Evolutionary conservation across 2,888 invertebrate genomes (phyloP).

Genomic region (Cryptosula pallasiana): DNA sequence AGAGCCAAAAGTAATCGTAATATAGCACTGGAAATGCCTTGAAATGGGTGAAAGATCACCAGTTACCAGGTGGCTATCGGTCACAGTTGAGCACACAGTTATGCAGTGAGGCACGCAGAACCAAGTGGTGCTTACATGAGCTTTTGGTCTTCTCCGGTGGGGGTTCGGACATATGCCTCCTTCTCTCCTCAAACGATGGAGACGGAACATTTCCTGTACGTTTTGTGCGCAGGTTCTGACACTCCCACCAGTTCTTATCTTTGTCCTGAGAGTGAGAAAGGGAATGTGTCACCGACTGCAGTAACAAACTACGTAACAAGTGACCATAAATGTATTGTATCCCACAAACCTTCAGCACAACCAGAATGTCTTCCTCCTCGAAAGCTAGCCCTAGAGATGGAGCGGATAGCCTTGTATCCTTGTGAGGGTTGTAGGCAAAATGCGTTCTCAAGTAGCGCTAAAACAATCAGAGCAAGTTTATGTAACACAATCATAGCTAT

Average conservation of each 20-base stretch:
- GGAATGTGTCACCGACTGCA: no score
- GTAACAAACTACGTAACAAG: no score
- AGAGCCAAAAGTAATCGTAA: no score
- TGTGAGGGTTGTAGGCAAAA: constrained; percentile 49
- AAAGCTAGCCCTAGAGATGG: constrained; percentile 51
- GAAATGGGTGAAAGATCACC: no score
- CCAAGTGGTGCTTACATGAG: not conserved
- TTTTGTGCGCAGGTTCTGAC: not conserved
- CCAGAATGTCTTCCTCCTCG: constrained; percentile 49
- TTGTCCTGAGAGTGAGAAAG: not conserved
- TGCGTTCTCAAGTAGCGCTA: constrained; percentile 50
- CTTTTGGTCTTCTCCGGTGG: constrained; percentile 20
- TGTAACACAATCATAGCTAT: no score
- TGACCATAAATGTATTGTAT: no score
- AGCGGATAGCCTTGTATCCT: constrained; percentile 50
- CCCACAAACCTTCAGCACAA: constrained; percentile 49
- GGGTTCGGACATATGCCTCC: not conserved
- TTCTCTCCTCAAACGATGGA: constrained; percentile 17
- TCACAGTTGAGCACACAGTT: not conserved
- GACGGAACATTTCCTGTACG: constrained; percentile 11
- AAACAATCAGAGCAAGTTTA: not conserved
- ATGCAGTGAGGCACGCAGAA: no score
- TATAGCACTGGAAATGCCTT: no score
- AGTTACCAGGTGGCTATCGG: no score
- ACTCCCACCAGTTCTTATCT: constrained; percentile 24